phyloP scores from a whole-genome alignment of 2,113 vertebrate genomes.

The Choloepus hoffmanni region DNA sequence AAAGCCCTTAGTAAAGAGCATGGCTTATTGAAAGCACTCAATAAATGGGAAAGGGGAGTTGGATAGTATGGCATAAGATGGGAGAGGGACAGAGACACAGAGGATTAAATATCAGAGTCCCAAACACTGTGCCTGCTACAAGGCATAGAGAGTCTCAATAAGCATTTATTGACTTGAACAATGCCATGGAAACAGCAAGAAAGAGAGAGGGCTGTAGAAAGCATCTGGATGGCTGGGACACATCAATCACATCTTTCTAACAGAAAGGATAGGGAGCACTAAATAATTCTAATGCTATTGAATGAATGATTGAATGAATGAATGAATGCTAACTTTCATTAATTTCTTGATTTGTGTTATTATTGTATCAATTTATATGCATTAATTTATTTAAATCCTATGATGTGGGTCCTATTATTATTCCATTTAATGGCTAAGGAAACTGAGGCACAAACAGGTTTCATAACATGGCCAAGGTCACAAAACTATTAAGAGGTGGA shows the following conservation, averaged over 20 bases:
- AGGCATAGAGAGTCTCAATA: neutral
- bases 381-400: slow-evolving; percentile 36
- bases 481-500: neutral
- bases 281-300: neutral
- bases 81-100: neutral
- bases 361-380: neutral
- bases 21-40: neutral
- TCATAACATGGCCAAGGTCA: neutral
- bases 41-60: neutral
- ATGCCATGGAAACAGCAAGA: neutral
- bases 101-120: neutral
- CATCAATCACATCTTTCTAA: neutral
- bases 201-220: neutral
- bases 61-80: neutral
- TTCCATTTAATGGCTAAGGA: slow-evolving; percentile 13
- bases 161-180: neutral
- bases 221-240: neutral
- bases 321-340: neutral
- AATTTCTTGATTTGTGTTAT: neutral
- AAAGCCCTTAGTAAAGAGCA: neutral
- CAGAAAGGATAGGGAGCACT: neutral
- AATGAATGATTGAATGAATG: neutral
- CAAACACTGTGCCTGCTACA: neutral
- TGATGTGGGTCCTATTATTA: neutral
- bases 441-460: neutral